These are phyloP conservation scores for Otolemur garnettii DNA, from an alignment of 2,113 vertebrate genomes.

Conservation along the genomic window DNA sequence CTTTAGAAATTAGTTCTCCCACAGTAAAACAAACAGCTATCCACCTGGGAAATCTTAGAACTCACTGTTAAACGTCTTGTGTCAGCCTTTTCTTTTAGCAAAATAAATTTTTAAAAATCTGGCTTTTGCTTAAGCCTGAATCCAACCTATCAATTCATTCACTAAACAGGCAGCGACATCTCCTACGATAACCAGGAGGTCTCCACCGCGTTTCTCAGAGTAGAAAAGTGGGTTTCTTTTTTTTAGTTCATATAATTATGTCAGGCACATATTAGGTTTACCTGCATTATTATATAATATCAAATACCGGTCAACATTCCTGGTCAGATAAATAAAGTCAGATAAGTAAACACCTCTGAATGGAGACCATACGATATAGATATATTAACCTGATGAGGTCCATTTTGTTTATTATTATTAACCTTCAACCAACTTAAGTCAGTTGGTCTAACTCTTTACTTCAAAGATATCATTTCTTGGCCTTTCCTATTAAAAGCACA, in stretches of 20 bases:
- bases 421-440: conserved; percentile 50
- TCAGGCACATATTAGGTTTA: not conserved
- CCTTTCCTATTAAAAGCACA: conserved; percentile 69
- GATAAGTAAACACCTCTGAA: conserved; percentile 15
- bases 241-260: not conserved
- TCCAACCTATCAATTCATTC: conserved; percentile 28
- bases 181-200: not conserved
- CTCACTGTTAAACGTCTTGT: not conserved
- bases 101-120: not conserved
- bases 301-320: not conserved
- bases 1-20: not conserved
- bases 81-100: not conserved
- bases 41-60: not conserved
- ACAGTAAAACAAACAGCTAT: not conserved
- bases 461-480: conserved; percentile 51
- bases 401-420: conserved; percentile 51
- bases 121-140: not conserved
- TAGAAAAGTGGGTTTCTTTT: not conserved
- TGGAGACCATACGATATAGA: not conserved
- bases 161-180: not conserved
- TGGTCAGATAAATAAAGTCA: conserved; percentile 45
- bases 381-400: not conserved
- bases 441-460: conserved; percentile 51
- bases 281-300: not conserved
- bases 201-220: not conserved